A percentile compares a stretch with the other conserved stretches of the same genome.
Conservation (phyloP, 1,140 invertebrate genomes). For the Pogonus chalceus region DNA sequence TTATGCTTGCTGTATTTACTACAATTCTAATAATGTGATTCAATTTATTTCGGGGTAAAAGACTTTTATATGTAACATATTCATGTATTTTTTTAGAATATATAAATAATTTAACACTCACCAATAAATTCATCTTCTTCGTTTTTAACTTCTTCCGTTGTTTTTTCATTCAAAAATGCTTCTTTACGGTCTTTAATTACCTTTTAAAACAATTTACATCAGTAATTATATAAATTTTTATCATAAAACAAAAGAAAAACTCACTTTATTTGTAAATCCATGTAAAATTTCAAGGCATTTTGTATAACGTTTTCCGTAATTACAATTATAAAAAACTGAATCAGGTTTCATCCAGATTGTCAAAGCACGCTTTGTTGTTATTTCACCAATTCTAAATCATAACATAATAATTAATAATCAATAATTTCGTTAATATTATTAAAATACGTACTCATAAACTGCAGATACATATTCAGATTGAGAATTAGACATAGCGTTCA, state of each 20-base stretch:
- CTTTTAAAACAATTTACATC: too few relatives aligned
- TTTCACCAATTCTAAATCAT: slow-evolving; percentile 43
- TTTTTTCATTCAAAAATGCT: too few relatives aligned
- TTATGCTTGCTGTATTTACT: neutral
- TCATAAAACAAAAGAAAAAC: neutral
- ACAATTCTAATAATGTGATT: neutral
- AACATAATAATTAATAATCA: too few relatives aligned
- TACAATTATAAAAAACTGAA: slow-evolving; percentile 47
- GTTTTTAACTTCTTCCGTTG: neutral
- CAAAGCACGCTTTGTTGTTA: slow-evolving; percentile 46
- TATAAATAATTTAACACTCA: too few relatives aligned
- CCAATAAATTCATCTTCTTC: slow-evolving; percentile 22
- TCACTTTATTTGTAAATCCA: slow-evolving; percentile 56
- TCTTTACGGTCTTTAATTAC: neutral
- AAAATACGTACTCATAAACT: slow-evolving; percentile 49
- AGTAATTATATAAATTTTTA: neutral
- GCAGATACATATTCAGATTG: slow-evolving; percentile 68
- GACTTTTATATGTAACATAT: neutral
- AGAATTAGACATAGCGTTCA: slow-evolving; percentile 56
- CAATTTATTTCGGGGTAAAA: neutral
- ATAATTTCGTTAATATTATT: too few relatives aligned
- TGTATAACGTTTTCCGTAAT: slow-evolving; percentile 45
- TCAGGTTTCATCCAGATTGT: slow-evolving; percentile 55
- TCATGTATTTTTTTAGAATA: slow-evolving; percentile 23
- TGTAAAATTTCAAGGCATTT: slow-evolving; percentile 54